Evolutionary conservation across 2,113 vertebrate species (phyloP).

Genomic region (Dendropsophus ebraccatus): DNA sequence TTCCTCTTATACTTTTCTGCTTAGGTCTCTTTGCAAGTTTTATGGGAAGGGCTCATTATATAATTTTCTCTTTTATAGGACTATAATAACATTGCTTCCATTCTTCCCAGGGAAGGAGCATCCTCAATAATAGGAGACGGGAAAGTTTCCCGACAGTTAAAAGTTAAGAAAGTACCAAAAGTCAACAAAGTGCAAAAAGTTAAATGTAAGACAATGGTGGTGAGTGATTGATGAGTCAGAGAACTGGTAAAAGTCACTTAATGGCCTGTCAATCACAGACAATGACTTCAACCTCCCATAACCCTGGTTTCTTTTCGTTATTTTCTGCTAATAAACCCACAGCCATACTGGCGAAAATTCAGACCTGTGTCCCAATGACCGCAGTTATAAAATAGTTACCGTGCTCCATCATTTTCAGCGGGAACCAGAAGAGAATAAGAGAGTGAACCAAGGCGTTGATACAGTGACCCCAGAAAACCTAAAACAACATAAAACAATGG

Average conservation of each 20-base stretch:
- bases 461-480: conserved; percentile 99
- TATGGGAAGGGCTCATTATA: background rate
- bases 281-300: conserved; percentile 30
- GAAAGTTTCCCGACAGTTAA: conserved; percentile 20
- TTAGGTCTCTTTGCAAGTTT: background rate
- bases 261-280: conserved; percentile 28
- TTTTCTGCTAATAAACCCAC: conserved; percentile 50
- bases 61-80: background rate
- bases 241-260: conserved; percentile 22
- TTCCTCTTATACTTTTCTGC: background rate
- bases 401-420: conserved; percentile 94
- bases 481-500: conserved; percentile 72
- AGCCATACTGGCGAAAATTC: conserved; percentile 50
- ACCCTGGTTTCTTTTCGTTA: conserved; percentile 39
- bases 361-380: conserved; percentile 61
- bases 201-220: conserved; percentile 41
- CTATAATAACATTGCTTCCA: conserved; percentile 12
- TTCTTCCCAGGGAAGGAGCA: background rate
- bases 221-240: conserved; percentile 39
- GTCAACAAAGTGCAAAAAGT: conserved; percentile 36
- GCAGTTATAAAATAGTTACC: conserved; percentile 78
- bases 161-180: conserved; percentile 30
- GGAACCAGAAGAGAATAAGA: conserved; percentile 98
- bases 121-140: background rate
- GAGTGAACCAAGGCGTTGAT: conserved; percentile 99